A percentile compares a stretch with the other conserved stretches of the same genome.
Conservation (phyloP, 2,113 vertebrate genomes). For the Acrocephalus arundinaceus region DNA sequence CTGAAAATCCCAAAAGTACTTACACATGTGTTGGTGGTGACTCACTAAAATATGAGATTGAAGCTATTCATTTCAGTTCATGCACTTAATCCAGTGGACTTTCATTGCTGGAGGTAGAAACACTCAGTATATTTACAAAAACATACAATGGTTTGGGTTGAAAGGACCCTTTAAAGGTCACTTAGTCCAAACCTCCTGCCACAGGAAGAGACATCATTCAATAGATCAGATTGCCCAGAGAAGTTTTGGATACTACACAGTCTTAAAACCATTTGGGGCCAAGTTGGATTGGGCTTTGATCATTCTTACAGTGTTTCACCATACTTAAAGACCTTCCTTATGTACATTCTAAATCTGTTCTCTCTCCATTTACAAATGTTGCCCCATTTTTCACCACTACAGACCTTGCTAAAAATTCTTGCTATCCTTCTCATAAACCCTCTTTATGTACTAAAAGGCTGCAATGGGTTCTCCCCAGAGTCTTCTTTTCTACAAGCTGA, state of each 20-base stretch:
- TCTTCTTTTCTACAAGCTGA: not conserved
- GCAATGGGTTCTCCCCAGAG: not conserved
- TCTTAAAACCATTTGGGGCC: not conserved
- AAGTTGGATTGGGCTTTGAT: not conserved
- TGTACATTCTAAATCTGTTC: not conserved
- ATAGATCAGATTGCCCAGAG: not conserved
- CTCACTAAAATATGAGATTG: slow-evolving; percentile 7
- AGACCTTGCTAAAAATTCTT: not conserved
- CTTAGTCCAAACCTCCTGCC: not conserved
- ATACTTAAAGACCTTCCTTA: not conserved
- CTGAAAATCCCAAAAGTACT: not conserved
- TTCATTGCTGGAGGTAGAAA: not conserved
- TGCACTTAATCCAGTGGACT: not conserved
- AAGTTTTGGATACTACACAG: not conserved
- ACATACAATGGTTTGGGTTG: not conserved
- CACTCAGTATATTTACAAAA: not conserved
- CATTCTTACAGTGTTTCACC: not conserved
- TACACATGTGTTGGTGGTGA: not conserved
- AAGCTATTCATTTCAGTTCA: not conserved
- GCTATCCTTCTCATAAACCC: not conserved
- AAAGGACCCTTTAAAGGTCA: not conserved
- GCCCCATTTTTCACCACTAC: not conserved
- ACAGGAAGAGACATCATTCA: not conserved
- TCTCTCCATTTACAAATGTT: not conserved
- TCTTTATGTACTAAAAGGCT: not conserved